phyloP scores from a whole-genome alignment of 1,140 invertebrate genomes.

The Spodoptera frugiperda region DNA sequence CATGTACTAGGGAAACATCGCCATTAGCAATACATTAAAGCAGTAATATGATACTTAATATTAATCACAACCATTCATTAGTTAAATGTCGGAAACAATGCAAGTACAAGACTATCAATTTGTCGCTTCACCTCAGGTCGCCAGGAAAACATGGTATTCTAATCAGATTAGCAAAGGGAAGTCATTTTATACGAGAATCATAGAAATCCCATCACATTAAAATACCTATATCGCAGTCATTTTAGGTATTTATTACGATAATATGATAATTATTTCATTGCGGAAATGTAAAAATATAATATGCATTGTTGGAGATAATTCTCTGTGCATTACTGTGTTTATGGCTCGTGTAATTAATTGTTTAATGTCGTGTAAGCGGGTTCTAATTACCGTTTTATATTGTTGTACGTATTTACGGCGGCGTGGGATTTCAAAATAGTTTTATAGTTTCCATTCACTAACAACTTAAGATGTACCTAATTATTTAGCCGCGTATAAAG shows the following conservation, averaged over 20 bases:
- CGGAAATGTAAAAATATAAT: conserved; percentile 41
- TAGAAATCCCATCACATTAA: conserved; percentile 34
- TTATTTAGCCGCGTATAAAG: no score
- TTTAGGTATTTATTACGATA: conserved; percentile 30
- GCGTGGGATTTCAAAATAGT: no score
- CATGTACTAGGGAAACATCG: no score
- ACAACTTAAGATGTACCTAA: no score
- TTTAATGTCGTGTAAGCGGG: background rate
- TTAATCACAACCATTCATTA: background rate
- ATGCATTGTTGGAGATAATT: background rate
- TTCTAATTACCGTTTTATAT: background rate
- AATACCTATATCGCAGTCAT: background rate
- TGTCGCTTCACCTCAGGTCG: conserved; percentile 46
- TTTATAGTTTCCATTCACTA: no score
- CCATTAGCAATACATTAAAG: background rate
- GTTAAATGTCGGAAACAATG: conserved; percentile 16
- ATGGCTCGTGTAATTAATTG: background rate
- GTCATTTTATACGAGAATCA: conserved; percentile 49
- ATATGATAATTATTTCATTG: conserved; percentile 21
- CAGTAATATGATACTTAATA: conserved; percentile 4
- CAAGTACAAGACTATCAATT: conserved; percentile 8
- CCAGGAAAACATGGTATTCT: conserved; percentile 57
- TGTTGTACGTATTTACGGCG: background rate
- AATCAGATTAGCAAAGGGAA: conserved; percentile 51
- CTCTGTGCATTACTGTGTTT: conserved; percentile 5